phyloP scores from a whole-genome alignment of 2,113 vertebrate genomes.

The Marcusenius ussheri region DNA sequence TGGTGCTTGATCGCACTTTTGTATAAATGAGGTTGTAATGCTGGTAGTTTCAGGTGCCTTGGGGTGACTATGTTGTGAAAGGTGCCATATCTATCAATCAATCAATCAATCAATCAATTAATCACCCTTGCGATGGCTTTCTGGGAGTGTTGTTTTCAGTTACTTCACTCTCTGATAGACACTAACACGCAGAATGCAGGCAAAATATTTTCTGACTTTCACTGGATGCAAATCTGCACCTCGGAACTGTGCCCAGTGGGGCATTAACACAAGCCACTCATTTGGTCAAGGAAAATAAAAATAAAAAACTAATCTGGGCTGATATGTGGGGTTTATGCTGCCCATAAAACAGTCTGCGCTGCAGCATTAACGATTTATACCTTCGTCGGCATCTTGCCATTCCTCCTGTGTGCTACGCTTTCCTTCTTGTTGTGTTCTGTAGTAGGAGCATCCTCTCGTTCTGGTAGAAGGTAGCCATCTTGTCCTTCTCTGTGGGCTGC shows the following conservation, averaged over 20 bases:
- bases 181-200: not conserved
- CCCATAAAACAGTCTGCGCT: not conserved
- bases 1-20: not conserved
- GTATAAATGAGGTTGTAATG: not conserved
- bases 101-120: not conserved
- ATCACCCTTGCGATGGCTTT: not conserved
- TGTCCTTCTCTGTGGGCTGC: not conserved
- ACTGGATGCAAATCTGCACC: not conserved
- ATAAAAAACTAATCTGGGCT: constrained; percentile 1
- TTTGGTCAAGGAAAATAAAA: constrained; percentile 2
- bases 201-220: not conserved
- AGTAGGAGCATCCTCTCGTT: not conserved
- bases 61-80: not conserved
- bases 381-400: not conserved
- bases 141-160: not conserved
- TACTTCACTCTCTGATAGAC: not conserved
- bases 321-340: not conserved
- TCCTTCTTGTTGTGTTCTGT: not conserved
- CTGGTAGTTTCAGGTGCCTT: not conserved
- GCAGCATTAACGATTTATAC: not conserved
- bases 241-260: not conserved
- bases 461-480: not conserved
- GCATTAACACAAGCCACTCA: not conserved
- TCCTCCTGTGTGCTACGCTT: not conserved
- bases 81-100: not conserved